Evolutionary conservation across 1,140 invertebrate genomes (phyloP).

Genomic region (Meteorus sp.): DNA sequence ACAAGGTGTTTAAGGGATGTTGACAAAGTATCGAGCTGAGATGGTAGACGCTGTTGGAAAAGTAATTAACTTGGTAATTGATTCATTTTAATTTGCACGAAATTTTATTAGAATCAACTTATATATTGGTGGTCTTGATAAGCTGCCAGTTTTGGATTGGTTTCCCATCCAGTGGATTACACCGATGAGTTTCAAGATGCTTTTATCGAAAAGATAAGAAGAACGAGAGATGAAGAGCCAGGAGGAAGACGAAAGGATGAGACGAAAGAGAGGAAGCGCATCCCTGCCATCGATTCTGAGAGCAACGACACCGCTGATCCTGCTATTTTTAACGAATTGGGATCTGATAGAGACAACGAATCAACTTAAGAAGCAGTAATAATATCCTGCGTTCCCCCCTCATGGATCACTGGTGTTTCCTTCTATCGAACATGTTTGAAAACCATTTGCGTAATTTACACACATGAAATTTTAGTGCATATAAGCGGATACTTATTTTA

Average conservation of each 20-base stretch:
- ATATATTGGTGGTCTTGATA: slow-evolving; percentile 35
- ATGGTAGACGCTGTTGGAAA: slow-evolving; percentile 6
- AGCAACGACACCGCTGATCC: slow-evolving; percentile 8
- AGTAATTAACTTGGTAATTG: slow-evolving; percentile 43
- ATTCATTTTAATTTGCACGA: slow-evolving; percentile 41
- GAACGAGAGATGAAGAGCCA: neutral
- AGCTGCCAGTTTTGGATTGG: slow-evolving; percentile 29
- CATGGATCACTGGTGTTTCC: too few species aligned
- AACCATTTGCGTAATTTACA: too few species aligned
- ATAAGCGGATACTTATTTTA: too few species aligned
- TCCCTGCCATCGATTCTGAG: slow-evolving; percentile 12
- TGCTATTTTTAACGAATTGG: slow-evolving; percentile 5
- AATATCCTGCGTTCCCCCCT: too few species aligned
- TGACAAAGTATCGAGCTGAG: neutral
- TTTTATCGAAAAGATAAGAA: slow-evolving; percentile 21
- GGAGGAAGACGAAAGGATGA: too few species aligned
- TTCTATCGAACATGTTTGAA: slow-evolving; percentile 19
- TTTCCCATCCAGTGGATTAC: slow-evolving; percentile 24
- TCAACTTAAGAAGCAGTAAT: neutral
- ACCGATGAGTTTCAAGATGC: slow-evolving; percentile 1
- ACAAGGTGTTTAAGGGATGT: too few species aligned
- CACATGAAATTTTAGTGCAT: too few species aligned
- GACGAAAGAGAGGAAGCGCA: slow-evolving; percentile 7
- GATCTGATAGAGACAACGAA: neutral
- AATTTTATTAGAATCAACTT: slow-evolving; percentile 42